These are phyloP conservation scores for Lordiphosa mommai DNA, from an alignment of 1,140 invertebrate species.

Conservation along the genomic window DNA sequence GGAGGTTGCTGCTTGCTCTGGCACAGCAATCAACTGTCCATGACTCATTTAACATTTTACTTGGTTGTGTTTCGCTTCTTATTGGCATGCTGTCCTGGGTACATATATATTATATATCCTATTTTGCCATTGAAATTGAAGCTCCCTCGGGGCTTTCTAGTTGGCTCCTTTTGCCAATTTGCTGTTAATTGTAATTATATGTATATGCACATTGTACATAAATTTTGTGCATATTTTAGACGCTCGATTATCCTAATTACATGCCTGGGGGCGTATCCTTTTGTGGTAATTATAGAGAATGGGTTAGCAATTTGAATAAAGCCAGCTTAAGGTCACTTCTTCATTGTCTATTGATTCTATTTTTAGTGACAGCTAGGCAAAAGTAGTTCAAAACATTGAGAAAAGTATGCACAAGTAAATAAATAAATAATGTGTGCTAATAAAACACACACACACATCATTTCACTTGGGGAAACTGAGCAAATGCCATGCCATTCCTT, in stretches of 20 bases:
- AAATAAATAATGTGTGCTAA: constrained; percentile 21
- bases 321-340: background rate
- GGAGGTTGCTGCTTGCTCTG: background rate
- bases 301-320: too few species aligned
- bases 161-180: constrained; percentile 39
- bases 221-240: constrained; percentile 55
- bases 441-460: constrained; percentile 13
- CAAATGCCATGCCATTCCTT: background rate
- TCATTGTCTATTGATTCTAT: constrained; percentile 10
- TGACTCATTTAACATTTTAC: constrained; percentile 32
- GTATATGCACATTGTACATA: too few species aligned
- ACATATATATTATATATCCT: constrained; percentile 25
- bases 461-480: constrained; percentile 1
- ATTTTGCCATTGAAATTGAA: constrained; percentile 37
- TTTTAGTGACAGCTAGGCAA: constrained; percentile 12
- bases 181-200: constrained; percentile 40
- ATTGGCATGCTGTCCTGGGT: constrained; percentile 7
- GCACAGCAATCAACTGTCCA: constrained; percentile 20
- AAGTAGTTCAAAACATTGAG: constrained; percentile 1
- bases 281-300: background rate
- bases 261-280: constrained; percentile 9
- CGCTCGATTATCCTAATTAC: constrained; percentile 56
- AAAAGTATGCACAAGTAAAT: constrained; percentile 9
- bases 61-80: background rate
- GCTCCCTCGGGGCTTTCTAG: constrained; percentile 9